Conservation (phyloP, 2,888 invertebrate genomes). For the Eustalomyia histrio region DNA sequence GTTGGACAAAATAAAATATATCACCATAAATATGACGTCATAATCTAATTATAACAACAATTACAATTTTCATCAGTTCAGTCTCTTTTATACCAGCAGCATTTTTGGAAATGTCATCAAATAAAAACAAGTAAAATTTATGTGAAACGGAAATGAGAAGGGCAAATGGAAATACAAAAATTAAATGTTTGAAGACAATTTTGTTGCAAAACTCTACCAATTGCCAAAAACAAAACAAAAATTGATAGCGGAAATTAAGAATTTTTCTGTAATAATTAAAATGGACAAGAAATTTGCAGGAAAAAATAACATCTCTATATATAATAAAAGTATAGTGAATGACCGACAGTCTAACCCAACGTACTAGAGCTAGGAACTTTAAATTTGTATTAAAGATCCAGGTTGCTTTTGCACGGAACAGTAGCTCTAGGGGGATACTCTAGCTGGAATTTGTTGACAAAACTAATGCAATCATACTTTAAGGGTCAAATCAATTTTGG, state of each 20-base stretch:
- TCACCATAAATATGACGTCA: slow-evolving; percentile 56
- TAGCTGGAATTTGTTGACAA: too few species aligned
- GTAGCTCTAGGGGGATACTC: too few species aligned
- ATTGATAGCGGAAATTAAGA: slow-evolving; percentile 59
- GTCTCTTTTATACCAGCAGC: slow-evolving; percentile 33
- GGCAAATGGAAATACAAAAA: slow-evolving; percentile 31
- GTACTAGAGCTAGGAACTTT: too few species aligned
- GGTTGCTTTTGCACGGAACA: too few species aligned
- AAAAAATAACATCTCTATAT: too few species aligned
- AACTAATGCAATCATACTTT: too few species aligned
- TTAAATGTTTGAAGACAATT: slow-evolving; percentile 9
- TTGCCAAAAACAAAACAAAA: slow-evolving; percentile 54
- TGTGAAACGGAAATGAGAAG: slow-evolving; percentile 58
- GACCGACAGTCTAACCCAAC: too few species aligned
- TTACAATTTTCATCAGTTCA: slow-evolving; percentile 55
- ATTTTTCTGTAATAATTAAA: slow-evolving; percentile 49
- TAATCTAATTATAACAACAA: slow-evolving; percentile 68
- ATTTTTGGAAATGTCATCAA: slow-evolving; percentile 60
- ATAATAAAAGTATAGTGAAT: too few species aligned
- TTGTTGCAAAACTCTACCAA: slow-evolving; percentile 12
- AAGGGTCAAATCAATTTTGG: too few species aligned
- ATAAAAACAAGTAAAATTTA: slow-evolving; percentile 61
- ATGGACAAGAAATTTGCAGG: slow-evolving; percentile 16
- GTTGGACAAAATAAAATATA: slow-evolving; percentile 38
- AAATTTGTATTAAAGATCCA: too few species aligned